phyloP scores from a whole-genome alignment of 1,140 invertebrate species.

The Macrotrachela quadricornifera region DNA sequence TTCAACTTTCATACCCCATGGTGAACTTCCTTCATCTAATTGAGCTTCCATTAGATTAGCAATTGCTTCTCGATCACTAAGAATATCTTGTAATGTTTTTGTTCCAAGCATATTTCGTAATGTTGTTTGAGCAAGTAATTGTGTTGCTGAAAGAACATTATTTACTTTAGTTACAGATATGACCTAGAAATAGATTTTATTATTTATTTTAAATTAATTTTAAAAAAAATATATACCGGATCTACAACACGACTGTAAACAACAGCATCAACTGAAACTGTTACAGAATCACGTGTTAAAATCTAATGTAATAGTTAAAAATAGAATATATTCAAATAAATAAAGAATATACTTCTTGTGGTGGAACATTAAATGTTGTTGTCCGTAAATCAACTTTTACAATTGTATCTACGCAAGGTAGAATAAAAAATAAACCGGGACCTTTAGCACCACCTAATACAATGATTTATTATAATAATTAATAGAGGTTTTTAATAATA shows the following conservation, averaged over 20 bases:
- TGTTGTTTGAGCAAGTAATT: constrained; percentile 11
- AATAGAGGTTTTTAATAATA: too few relatives aligned
- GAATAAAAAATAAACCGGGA: constrained; percentile 9
- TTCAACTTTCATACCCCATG: constrained; percentile 6
- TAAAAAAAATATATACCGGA: constrained; percentile 10
- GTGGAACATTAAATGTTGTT: constrained; percentile 5
- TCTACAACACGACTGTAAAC: constrained; percentile 1
- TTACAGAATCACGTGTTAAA: constrained; percentile 9
- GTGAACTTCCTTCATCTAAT: background rate
- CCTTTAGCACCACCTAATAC: constrained; percentile 8
- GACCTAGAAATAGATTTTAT: background rate
- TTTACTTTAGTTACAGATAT: constrained; percentile 11
- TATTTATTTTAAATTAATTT: constrained; percentile 10
- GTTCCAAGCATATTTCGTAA: constrained; percentile 11
- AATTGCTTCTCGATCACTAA: constrained; percentile 10
- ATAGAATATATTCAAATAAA: background rate
- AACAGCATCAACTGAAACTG: constrained; percentile 8
- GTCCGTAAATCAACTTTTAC: constrained; percentile 9
- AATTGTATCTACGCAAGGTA: constrained; percentile 3
- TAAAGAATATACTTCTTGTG: constrained; percentile 1
- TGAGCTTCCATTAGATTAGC: constrained; percentile 8
- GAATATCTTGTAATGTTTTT: constrained; percentile 9
- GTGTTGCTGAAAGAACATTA: constrained; percentile 8
- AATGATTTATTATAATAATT: constrained; percentile 35
- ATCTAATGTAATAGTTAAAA: constrained; percentile 5